Evolutionary conservation across 2,113 vertebrate species (phyloP), one percentile per base, ranked within the genome.

Genomic region (Stigmatopora nigra): DNA sequence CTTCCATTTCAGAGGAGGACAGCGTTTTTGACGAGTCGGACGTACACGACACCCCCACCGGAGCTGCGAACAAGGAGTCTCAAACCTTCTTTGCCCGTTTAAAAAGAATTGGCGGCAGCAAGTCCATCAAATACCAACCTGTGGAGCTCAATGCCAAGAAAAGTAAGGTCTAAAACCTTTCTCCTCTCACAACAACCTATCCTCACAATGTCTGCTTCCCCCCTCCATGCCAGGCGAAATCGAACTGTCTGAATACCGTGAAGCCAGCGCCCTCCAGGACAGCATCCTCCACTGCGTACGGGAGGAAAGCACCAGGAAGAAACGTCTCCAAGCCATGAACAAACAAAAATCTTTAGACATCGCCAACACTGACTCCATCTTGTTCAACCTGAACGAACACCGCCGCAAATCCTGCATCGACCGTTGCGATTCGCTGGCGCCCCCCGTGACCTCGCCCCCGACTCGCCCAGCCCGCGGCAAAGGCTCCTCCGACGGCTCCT

Each of bases 11-110:
- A 94, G 97, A 99, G 83, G 97, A 99, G 91, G 97, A 99, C 88
- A 99, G 96, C 79, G 97, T 99, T 72, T 99, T 99, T 81, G 97
- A 99, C 90, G 97, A 99, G 89, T 99, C 97, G 72, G 97, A 99
- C 76, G 93, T 98, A 84, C 97, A 99, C 71, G 97, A 99, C 86
- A 98, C 97, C 47, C 97, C 97, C 71, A 97, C 96, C 75, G 95
- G 95, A 83, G 95, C 93, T 52, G 91, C 92, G 80, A 96, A 92
- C 88, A 99, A 97, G 88, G 97, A 99, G 84, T 96, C 96, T 62
- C 97, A 99, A 90, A 99, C 96, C 74, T 99, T 99, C 90, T 98
- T 99, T 87, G 96, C 97, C 79, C 94, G 95, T 67, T 89, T 99
- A 83, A 99, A 99, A 88, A 94, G 96, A 86, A 99, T 99, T 67